Percentiles rank a stretch among this genome's conserved stretches.
phyloP scores from a whole-genome alignment of 2,888 invertebrate genomes.

The Aleiodes alternator region DNA sequence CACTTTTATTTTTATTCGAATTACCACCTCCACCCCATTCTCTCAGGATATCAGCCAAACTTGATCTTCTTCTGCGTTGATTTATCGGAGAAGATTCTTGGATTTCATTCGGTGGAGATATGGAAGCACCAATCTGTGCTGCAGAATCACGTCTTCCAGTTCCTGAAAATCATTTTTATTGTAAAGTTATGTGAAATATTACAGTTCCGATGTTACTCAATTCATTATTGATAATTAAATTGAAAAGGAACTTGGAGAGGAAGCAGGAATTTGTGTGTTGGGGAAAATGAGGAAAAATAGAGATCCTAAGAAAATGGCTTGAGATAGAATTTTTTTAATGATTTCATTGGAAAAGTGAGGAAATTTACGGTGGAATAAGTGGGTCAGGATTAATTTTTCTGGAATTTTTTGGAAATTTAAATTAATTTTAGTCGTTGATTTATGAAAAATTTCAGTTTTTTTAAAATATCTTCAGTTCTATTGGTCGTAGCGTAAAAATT shows the following conservation, averaged over 20 bases:
- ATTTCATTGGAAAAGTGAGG: no score
- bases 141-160: conserved; percentile 89
- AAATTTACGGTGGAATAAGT: no score
- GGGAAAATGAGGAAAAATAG: no score
- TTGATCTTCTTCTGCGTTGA: conserved; percentile 87
- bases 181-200: not conserved
- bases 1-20: conserved; percentile 72
- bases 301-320: no score
- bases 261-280: no score
- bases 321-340: no score
- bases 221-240: conserved; percentile 20
- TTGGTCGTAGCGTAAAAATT: no score
- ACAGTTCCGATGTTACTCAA: conserved; percentile 13
- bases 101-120: conserved; percentile 86
- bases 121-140: conserved; percentile 88
- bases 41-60: conserved; percentile 90
- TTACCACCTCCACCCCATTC: conserved; percentile 87
- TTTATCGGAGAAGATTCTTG: conserved; percentile 84
- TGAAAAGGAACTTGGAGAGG: no score
- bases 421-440: no score
- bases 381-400: no score
- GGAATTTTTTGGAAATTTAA: conserved; percentile 4
- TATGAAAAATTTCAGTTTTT: no score
- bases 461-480: no score
- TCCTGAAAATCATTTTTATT: conserved; percentile 58